Percentiles rank a stretch among this genome's conserved stretches.
phyloP scores from a whole-genome alignment of 2,888 invertebrate species.

The Lithophane socia region DNA sequence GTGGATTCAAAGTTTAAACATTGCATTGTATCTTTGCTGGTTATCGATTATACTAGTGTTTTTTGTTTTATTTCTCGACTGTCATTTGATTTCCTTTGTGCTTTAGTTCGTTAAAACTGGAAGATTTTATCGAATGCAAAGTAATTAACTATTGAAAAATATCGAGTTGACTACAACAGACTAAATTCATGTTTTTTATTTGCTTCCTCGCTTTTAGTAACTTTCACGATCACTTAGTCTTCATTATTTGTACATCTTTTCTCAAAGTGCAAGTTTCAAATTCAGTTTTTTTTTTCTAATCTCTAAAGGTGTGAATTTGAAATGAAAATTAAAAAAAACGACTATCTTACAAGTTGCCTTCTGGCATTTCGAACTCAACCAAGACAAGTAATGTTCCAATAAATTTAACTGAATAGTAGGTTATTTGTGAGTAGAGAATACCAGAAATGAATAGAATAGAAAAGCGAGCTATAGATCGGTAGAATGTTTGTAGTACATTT shows the following conservation, averaged over 20 bases:
- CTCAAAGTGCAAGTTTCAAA: too few relatives aligned
- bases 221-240: neutral
- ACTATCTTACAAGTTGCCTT: neutral
- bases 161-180: neutral
- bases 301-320: too few relatives aligned
- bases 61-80: conserved; percentile 13
- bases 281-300: too few relatives aligned
- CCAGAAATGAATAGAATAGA: neutral
- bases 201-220: neutral
- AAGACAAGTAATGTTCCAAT: neutral
- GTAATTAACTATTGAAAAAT: conserved; percentile 28
- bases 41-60: conserved; percentile 28
- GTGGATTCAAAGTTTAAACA: conserved; percentile 11
- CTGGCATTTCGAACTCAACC: neutral
- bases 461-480: neutral
- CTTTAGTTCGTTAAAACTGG: conserved; percentile 8
- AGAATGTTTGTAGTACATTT: conserved; percentile 2
- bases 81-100: conserved; percentile 48
- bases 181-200: neutral
- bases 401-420: neutral
- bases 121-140: conserved; percentile 13
- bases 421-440: neutral
- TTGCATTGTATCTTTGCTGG: conserved; percentile 14
- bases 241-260: neutral
- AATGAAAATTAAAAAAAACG: too few relatives aligned